phyloP scores from a whole-genome alignment of 2,113 vertebrate genomes.

The Myotis davidii region DNA sequence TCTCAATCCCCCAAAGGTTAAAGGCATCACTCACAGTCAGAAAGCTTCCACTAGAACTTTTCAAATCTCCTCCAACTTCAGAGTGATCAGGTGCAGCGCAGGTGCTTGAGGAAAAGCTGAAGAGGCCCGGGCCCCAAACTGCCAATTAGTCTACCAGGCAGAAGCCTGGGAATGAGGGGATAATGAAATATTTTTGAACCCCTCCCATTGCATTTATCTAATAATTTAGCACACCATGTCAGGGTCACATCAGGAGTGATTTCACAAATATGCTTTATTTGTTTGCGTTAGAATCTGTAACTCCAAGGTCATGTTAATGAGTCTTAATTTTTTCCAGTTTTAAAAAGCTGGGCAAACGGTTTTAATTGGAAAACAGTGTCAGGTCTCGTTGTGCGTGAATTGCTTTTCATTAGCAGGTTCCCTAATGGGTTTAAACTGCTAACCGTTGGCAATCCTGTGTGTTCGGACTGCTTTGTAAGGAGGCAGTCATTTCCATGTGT shows the following conservation, averaged over 20 bases:
- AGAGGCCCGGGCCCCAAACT: background rate
- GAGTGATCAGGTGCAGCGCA: background rate
- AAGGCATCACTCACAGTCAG: background rate
- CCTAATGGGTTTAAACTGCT: background rate
- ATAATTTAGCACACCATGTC: background rate
- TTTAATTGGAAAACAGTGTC: constrained; percentile 32
- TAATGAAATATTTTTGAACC: background rate
- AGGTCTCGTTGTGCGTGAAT: constrained; percentile 12
- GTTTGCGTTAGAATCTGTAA: background rate
- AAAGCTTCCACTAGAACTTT: constrained; percentile 31
- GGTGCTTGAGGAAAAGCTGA: background rate
- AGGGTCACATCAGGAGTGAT: background rate
- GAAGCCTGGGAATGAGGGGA: background rate
- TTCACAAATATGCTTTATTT: background rate
- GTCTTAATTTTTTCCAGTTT: background rate
- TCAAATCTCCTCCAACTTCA: constrained; percentile 38
- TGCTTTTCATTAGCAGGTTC: background rate
- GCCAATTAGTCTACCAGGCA: background rate
- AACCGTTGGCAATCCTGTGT: background rate
- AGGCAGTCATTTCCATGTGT: background rate
- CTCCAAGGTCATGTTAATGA: background rate
- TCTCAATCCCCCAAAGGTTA: background rate
- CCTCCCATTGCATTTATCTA: background rate
- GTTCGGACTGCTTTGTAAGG: constrained; percentile 24
- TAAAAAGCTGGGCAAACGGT: background rate